Base-by-base conservation (phyloP, 2,888 invertebrate species). In the Phengaris arion region DNA sequence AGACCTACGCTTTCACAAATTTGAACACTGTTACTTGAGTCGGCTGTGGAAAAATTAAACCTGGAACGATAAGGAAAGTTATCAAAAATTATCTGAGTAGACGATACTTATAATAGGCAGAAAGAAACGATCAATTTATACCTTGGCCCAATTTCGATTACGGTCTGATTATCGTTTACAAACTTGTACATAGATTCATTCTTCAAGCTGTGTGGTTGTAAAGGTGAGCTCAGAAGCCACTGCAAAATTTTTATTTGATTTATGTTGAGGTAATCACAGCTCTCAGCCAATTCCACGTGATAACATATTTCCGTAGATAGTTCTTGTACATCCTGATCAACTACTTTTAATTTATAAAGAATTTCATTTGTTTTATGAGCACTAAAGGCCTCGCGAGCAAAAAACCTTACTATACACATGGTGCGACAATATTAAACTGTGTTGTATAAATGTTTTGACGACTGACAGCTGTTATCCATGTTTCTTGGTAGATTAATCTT, bases 1-100 rank as follows among this genome's bases (percentile, higher is more conserved):
- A 99, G 89, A 3, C 97, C 97, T 69, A 98, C 95, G 82, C 98
- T 97, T 79, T 96, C 95, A 86, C 98, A 98, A 81, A 99, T 99
- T 75, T 98, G 98, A 0, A 99, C 97, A 51, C 98, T 98, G 91
- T 99, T 99, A 81, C 98, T 99, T 0, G 98, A 99, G 87, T 98
- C 98, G 0, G 99, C 96, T 59, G 99, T 99, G 15, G 98, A 98
- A 87, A 99, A 99, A 89, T 98, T 98, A 82, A 98, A 96, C 81
- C 98, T 96, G 85, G 80, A 48, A 59, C 35, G 0, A 12, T 5
- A 46, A 51, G 52, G 10, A 6, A 22, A 51, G 2, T 51, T 35
- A 70, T 9, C 2, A 48, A 70, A 51, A 9, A 15, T 6, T 9
- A 51, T 10, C 2, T 22, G 22, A 59, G 22, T 69, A 69, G 48